phyloP scores from a whole-genome alignment of 2,113 vertebrate species.

The Talpa occidentalis region DNA sequence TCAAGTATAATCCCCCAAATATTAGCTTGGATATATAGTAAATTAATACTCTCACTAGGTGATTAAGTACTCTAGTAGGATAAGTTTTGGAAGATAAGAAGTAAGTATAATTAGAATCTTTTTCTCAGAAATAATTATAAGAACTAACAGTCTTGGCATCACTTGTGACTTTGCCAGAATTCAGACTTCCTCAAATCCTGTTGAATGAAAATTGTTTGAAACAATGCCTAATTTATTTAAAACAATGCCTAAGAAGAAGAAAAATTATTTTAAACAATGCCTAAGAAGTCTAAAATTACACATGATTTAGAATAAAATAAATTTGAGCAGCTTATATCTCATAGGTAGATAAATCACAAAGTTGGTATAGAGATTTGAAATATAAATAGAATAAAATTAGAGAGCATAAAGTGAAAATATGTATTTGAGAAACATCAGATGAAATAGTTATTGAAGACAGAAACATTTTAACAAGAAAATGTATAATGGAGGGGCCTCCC shows the following conservation, averaged over 20 bases:
- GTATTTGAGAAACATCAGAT: background rate
- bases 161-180: background rate
- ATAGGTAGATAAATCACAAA: background rate
- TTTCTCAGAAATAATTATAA: background rate
- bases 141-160: fast-evolving
- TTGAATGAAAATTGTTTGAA: background rate
- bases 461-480: background rate
- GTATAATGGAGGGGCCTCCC: no score
- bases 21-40: background rate
- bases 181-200: background rate
- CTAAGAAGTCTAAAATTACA: background rate
- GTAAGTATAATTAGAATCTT: background rate
- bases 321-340: background rate
- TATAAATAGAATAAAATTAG: background rate
- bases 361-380: background rate
- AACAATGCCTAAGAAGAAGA: no score
- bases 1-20: background rate
- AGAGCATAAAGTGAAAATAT: background rate
- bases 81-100: background rate
- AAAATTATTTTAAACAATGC: no score
- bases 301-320: background rate
- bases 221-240: no score
- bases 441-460: background rate
- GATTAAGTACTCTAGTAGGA: background rate
- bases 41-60: background rate